These are phyloP conservation scores for Stegastes partitus DNA, from an alignment of 2,113 vertebrate genomes.

Conservation along the genomic window DNA sequence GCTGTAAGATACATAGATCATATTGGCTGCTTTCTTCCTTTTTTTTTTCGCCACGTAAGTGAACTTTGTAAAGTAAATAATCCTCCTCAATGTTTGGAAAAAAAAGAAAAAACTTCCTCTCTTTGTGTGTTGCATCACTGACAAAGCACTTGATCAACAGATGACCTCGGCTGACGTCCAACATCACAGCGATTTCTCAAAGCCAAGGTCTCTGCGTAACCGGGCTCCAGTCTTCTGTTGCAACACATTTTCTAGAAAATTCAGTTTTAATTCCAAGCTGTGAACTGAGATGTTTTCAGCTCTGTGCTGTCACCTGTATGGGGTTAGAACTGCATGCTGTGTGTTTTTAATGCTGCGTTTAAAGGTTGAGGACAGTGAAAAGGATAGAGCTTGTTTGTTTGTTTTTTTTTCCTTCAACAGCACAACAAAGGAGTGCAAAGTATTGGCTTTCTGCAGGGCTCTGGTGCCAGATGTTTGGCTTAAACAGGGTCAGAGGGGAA, in stretches of 20 bases:
- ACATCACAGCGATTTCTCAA: neutral
- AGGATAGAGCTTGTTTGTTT: neutral
- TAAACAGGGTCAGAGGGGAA: conserved; percentile 45
- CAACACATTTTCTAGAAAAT: neutral
- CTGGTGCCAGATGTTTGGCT: conserved; percentile 67
- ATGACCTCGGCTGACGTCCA: neutral
- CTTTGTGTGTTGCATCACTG: neutral
- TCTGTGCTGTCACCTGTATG: neutral
- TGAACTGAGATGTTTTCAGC: neutral
- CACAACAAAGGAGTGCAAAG: conserved; percentile 11
- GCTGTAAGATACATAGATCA: neutral
- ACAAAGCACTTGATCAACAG: neutral
- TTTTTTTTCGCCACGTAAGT: neutral
- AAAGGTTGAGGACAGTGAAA: neutral
- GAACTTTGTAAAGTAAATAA: too few relatives aligned
- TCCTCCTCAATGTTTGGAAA: too few relatives aligned
- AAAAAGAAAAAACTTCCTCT: neutral
- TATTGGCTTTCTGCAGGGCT: conserved; percentile 42
- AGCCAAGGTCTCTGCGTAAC: neutral
- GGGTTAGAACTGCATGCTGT: neutral
- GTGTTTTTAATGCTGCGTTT: conserved; percentile 4
- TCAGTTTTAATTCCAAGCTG: neutral
- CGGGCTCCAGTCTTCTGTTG: neutral
- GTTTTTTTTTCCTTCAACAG: conserved; percentile 10
- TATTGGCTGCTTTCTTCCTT: neutral